These are phyloP conservation scores for Ophioderma brevispina DNA, from an alignment of 35 echinoderm and acorn worm species.

Conservation along the genomic window DNA sequence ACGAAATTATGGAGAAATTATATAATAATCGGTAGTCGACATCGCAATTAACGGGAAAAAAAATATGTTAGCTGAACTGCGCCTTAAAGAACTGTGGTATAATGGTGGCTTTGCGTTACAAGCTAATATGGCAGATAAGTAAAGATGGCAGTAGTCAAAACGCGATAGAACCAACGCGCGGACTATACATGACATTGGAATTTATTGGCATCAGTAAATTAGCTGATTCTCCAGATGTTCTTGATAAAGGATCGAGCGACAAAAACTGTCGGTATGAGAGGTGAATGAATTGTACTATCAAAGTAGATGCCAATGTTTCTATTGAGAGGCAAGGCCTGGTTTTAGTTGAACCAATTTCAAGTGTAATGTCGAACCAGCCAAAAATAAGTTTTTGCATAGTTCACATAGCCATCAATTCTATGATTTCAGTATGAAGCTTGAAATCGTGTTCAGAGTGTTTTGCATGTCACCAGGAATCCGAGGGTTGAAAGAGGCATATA, in stretches of 20 bases:
- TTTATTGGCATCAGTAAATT: background rate
- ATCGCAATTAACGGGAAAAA: no score
- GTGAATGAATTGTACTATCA: background rate
- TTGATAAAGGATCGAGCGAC: slow-evolving; percentile 3
- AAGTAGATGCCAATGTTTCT: slow-evolving; percentile 24
- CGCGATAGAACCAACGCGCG: background rate
- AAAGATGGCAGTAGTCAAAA: no score
- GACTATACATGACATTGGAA: background rate
- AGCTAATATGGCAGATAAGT: no score
- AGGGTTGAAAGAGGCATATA: slow-evolving; percentile 55
- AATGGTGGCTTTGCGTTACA: no score
- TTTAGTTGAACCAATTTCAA: background rate
- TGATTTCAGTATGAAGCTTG: slow-evolving; percentile 11
- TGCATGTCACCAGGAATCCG: no score
- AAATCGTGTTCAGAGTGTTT: background rate
- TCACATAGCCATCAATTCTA: slow-evolving; percentile 46
- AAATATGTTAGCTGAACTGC: no score
- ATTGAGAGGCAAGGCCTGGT: background rate
- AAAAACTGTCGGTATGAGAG: background rate
- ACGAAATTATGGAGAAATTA: no score
- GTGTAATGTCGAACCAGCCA: slow-evolving; percentile 27
- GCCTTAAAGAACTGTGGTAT: no score
- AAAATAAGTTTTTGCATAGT: slow-evolving; percentile 60
- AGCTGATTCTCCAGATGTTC: slow-evolving; percentile 10
- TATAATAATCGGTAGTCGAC: no score